Percentiles rank a stretch among this genome's conserved stretches.
Evolutionary conservation across 2,113 vertebrate genomes (phyloP).

Genomic region (Sakesphorus luctuosus): DNA sequence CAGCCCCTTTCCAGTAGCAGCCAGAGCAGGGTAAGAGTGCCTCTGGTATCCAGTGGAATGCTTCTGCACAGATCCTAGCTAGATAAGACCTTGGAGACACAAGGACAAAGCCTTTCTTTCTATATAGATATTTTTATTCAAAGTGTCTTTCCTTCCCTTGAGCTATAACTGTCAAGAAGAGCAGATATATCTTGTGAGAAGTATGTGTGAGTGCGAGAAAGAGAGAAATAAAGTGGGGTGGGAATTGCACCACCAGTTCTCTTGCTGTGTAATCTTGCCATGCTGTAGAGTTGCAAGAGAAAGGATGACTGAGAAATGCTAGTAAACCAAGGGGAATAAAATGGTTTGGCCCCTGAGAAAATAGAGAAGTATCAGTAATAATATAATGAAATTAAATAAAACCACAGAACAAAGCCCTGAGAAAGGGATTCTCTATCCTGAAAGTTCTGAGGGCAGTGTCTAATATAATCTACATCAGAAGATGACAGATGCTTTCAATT

Average conservation of each 20-base stretch:
- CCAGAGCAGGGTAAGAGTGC: neutral
- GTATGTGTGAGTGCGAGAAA: neutral
- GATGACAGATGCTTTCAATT: neutral
- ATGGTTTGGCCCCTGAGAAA: neutral
- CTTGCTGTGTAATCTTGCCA: neutral
- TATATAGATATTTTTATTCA: slow-evolving; percentile 53
- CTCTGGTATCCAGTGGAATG: neutral
- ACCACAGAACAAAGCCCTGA: slow-evolving; percentile 23
- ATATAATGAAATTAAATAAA: slow-evolving; percentile 39
- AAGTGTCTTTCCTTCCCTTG: slow-evolving; percentile 33
- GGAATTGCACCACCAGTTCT: slow-evolving; percentile 3
- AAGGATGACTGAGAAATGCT: slow-evolving; percentile 17
- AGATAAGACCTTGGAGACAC: slow-evolving; percentile 16
- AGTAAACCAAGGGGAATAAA: neutral
- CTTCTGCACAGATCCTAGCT: neutral
- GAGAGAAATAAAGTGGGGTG: slow-evolving; percentile 10
- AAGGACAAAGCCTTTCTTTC: slow-evolving; percentile 14
- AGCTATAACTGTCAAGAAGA: slow-evolving; percentile 50
- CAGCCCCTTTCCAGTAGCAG: neutral
- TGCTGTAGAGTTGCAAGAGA: slow-evolving; percentile 2
- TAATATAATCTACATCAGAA: slow-evolving; percentile 47
- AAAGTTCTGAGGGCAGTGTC: slow-evolving; percentile 1
- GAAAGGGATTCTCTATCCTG: neutral
- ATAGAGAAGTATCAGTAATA: neutral
- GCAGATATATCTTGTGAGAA: slow-evolving; percentile 45